Evolutionary conservation across 2,797 vertebrate species (phyloP).

Genomic region (Dallia pectoralis): DNA sequence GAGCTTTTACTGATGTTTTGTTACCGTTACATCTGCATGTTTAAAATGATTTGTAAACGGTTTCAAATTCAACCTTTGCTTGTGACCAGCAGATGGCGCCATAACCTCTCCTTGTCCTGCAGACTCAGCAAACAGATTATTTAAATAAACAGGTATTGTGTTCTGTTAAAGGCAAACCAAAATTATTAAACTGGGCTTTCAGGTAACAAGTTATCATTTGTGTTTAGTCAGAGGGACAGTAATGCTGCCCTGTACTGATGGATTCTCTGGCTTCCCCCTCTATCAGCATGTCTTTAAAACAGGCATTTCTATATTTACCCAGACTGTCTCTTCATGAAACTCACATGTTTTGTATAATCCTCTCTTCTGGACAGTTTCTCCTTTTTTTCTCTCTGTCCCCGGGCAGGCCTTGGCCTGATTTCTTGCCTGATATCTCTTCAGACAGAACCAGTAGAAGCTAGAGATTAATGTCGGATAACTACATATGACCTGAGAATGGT

Average conservation of each 20-base stretch:
- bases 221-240: background rate
- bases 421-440: constrained; percentile 26
- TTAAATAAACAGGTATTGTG: background rate
- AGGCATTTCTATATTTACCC: constrained; percentile 9
- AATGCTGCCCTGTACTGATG: background rate
- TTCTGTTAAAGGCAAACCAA: background rate
- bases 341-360: constrained; percentile 11
- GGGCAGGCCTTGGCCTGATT: background rate
- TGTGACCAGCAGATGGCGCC: constrained; percentile 46
- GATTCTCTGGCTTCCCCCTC: background rate
- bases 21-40: too few relatives aligned
- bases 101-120: background rate
- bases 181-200: background rate
- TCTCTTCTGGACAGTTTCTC: background rate
- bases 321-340: constrained; percentile 5
- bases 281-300: background rate
- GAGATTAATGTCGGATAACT: constrained; percentile 27
- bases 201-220: background rate
- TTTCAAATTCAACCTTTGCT: background rate
- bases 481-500: constrained; percentile 23
- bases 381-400: constrained; percentile 5
- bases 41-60: too few relatives aligned
- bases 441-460: constrained; percentile 48
- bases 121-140: background rate
- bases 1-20: too few relatives aligned